Evolutionary conservation across 2,797 vertebrate species (phyloP).

Genomic region (Acanthiza pusilla): DNA sequence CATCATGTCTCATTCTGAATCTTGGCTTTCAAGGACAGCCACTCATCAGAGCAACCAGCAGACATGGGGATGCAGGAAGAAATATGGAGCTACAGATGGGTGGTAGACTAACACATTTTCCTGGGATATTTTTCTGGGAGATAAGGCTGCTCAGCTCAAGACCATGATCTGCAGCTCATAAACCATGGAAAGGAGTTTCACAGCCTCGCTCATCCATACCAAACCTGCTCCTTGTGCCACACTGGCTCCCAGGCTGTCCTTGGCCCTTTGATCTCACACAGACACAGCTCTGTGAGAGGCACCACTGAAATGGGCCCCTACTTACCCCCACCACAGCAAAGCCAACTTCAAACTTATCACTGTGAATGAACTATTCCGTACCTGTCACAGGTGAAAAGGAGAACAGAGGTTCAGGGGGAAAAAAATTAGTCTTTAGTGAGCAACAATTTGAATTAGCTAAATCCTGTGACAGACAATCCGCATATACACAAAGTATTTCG

Average conservation of each 20-base stretch:
- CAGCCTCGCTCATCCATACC: not conserved
- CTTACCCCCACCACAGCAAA: not conserved
- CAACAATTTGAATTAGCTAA: not conserved
- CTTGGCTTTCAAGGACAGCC: not conserved
- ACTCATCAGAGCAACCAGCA: not conserved
- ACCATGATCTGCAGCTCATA: not conserved
- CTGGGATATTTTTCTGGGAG: not conserved
- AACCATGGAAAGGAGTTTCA: not conserved
- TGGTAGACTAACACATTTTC: not conserved
- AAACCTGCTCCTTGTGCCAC: not conserved
- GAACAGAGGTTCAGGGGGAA: not conserved
- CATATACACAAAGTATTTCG: not conserved
- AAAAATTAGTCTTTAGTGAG: not conserved
- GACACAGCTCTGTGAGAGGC: not conserved
- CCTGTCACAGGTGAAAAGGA: not conserved
- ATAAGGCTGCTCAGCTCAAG: not conserved
- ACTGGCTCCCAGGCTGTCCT: not conserved
- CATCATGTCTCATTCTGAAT: not conserved
- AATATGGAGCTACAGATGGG: not conserved
- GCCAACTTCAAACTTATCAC: not conserved
- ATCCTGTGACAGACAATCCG: not conserved
- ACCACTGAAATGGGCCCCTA: not conserved
- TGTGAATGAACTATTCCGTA: not conserved
- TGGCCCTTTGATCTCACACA: not conserved
- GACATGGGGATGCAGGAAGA: not conserved